phyloP scores from a whole-genome alignment of 2,888 invertebrate species.

The Drosophila merina region DNA sequence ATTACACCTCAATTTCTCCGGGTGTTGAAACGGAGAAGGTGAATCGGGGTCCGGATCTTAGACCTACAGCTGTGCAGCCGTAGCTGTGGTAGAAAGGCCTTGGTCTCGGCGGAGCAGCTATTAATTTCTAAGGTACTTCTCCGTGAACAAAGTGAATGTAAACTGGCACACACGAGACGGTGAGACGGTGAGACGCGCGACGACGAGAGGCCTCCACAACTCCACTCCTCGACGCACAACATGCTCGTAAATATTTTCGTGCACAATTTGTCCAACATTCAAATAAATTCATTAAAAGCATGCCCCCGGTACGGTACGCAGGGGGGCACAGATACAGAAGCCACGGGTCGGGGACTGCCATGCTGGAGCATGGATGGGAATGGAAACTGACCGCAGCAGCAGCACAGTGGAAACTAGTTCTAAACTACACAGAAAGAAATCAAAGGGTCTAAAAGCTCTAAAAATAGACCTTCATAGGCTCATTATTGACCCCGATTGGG shows the following conservation, averaged over 20 bases:
- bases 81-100: conserved; percentile 48
- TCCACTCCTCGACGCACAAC: conserved; percentile 29
- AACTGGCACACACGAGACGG: conserved; percentile 68
- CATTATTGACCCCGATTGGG: conserved; percentile 28
- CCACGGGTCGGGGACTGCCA: conserved; percentile 4
- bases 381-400: conserved; percentile 55
- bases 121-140: conserved; percentile 75
- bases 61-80: conserved; percentile 42
- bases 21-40: conserved; percentile 43
- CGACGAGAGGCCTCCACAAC: neutral
- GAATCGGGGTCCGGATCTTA: conserved; percentile 42
- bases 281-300: conserved; percentile 79
- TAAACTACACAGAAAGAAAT: conserved; percentile 7
- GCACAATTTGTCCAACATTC: conserved; percentile 80
- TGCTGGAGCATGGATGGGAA: conserved; percentile 11
- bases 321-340: conserved; percentile 30
- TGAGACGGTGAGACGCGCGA: conserved; percentile 30
- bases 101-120: conserved; percentile 51
- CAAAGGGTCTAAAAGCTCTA: neutral
- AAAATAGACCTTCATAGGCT: too few species aligned
- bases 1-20: conserved; percentile 38
- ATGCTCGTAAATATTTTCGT: conserved; percentile 78
- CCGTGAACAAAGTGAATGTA: conserved; percentile 69
- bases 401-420: conserved; percentile 55
- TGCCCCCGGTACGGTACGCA: conserved; percentile 37